Evolutionary conservation across 2,113 vertebrate species (phyloP).

Genomic region (Leptocoma aspasia): DNA sequence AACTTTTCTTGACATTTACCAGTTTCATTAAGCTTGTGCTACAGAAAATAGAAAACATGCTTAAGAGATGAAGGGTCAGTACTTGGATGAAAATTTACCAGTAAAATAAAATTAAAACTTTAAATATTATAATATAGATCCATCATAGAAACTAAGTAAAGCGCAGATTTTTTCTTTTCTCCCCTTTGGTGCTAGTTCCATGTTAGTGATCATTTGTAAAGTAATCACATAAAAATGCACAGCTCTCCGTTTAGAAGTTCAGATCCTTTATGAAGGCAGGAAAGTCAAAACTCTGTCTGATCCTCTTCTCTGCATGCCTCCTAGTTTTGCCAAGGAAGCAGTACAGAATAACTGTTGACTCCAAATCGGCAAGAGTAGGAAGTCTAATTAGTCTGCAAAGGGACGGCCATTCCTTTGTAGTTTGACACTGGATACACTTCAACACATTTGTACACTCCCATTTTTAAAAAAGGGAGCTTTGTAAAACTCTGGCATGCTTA

Average conservation of each 20-base stretch:
- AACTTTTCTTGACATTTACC: not conserved
- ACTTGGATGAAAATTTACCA: not conserved
- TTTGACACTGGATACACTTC: not conserved
- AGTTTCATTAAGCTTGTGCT: not conserved
- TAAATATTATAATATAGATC: not conserved
- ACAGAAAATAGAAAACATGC: not conserved
- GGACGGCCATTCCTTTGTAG: not conserved
- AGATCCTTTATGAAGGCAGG: not conserved
- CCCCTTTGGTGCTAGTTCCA: not conserved
- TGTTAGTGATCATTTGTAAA: not conserved
- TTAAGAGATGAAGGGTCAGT: not conserved
- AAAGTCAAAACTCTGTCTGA: not conserved
- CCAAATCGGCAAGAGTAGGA: not conserved
- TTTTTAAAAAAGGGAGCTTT: not conserved
- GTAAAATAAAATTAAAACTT: not conserved
- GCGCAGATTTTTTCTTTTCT: not conserved
- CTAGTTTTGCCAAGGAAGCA: not conserved
- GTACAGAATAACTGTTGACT: not conserved
- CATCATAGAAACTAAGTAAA: not conserved
- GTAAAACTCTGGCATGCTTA: not conserved
- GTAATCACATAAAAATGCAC: not conserved
- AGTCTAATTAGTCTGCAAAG: constrained; percentile 30
- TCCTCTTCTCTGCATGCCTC: not conserved
- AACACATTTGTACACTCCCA: not conserved
- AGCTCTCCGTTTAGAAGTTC: not conserved